Base-by-base conservation (phyloP, 2,888 invertebrate genomes). In the Cerastis leucographa region DNA sequence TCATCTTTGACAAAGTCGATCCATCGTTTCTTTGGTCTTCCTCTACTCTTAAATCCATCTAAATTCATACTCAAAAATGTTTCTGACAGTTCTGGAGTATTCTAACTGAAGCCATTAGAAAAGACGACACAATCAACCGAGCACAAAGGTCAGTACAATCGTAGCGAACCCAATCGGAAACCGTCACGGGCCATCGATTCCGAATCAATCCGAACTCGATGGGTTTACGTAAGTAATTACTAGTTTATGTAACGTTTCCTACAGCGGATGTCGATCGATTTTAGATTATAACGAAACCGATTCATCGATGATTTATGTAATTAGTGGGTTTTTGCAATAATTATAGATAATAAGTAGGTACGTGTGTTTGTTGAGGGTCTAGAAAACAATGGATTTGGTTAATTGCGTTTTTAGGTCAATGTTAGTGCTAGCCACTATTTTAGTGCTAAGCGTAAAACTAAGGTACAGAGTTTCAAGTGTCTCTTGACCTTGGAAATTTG, bases 161-260 rank as follows among this genome's bases (percentile, higher is more conserved):
- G 79, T 83, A 83, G 74, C 71, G 76, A 73, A 73, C 75, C 86
- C 75, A 85, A 86, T 90, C 89, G 89, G 88, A 90, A 89, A 74
- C 71, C 19, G 90, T 86, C 85, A 88, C 83, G 90, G 88, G 81
- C 86, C 85, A 85, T 35, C 77, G 80, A 61, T 29, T 83, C 70
- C 14, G 59, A 84, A 88, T 84, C 80, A 78, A 78, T 69, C 49
- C 9, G 71, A 49, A 81, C 78, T 85, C 85, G 84, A 80, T 79
- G 84, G 68, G 71, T 73, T 88, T 86, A 84, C 83, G 87, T 85
- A 89, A 88, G 70, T 42, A 85, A 75, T 77, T 76, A 85, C 85
- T 84, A 80, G 73, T 81, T 88, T 89, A 89, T 85, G 71, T 88
- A 88, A 88, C 66, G 71, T 65, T 80, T 76, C 51, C 73, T 62